Percentiles rank a stretch among this genome's conserved stretches.
Evolutionary conservation across 2,888 invertebrate genomes (phyloP).

Genomic region (Orchesella flavescens): DNA sequence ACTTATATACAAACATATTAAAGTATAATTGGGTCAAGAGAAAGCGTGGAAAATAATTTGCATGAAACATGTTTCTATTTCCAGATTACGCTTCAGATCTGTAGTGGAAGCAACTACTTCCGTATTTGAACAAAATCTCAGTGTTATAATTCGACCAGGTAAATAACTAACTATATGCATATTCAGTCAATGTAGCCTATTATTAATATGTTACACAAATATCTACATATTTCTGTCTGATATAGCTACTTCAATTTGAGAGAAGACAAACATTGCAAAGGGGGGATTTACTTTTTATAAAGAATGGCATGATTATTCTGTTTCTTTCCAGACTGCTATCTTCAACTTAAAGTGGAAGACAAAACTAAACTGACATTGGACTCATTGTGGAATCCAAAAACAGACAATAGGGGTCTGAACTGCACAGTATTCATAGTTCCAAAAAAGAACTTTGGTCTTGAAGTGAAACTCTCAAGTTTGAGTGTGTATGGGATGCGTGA

Average conservation of each 20-base stretch:
- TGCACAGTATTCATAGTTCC: slow-evolving; percentile 70
- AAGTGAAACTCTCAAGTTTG: slow-evolving; percentile 67
- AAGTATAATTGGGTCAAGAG: no score
- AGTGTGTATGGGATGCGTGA: slow-evolving; percentile 72
- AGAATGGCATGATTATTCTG: neutral
- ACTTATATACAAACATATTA: no score
- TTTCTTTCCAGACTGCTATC: slow-evolving; percentile 62
- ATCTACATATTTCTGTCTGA: no score
- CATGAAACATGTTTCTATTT: slow-evolving; percentile 30
- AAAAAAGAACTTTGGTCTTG: slow-evolving; percentile 67
- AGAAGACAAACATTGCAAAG: no score
- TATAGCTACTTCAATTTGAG: no score
- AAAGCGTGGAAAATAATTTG: no score
- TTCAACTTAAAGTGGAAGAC: slow-evolving; percentile 62
- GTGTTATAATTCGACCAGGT: slow-evolving; percentile 69
- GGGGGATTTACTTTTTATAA: neutral
- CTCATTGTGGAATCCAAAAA: slow-evolving; percentile 66
- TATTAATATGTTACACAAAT: no score
- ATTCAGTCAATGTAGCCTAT: no score
- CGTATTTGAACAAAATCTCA: slow-evolving; percentile 71
- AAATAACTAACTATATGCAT: no score
- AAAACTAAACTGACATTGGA: slow-evolving; percentile 64
- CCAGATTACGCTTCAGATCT: slow-evolving; percentile 70
- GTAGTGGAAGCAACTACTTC: slow-evolving; percentile 67
- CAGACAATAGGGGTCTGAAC: slow-evolving; percentile 70